Percentiles rank a stretch among this genome's conserved stretches.
phyloP scores from a whole-genome alignment of 2,797 vertebrate genomes.

The Sebastes oblongus region DNA sequence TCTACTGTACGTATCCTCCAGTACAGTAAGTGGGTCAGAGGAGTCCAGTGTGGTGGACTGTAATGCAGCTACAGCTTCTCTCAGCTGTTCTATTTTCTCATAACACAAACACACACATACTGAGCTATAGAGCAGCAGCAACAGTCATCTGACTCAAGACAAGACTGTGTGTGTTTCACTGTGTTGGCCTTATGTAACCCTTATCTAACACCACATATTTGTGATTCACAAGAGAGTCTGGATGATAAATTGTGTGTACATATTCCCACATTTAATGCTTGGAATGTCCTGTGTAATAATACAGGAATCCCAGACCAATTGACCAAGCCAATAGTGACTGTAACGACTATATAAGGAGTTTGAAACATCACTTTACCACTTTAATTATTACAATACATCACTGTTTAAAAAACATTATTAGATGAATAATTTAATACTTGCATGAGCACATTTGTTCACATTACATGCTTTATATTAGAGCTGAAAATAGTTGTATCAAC shows the following conservation, averaged over 20 bases:
- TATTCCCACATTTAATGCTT: neutral
- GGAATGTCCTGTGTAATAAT: neutral
- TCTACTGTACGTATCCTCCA: neutral
- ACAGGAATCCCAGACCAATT: neutral
- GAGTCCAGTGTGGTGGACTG: conserved; percentile 25
- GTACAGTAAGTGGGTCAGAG: conserved; percentile 52
- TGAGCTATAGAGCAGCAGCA: conserved; percentile 29
- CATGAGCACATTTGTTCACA: neutral
- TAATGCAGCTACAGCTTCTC: conserved; percentile 28
- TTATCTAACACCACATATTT: conserved; percentile 27
- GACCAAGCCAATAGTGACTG: neutral
- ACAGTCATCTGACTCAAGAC: conserved; percentile 63
- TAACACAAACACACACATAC: conserved; percentile 12
- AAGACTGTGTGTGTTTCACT: conserved; percentile 15
- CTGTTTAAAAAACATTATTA: too few relatives aligned
- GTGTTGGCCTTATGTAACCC: conserved; percentile 29
- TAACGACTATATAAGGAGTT: neutral
- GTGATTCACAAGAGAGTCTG: neutral
- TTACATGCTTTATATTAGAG: neutral
- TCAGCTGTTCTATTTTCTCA: conserved; percentile 53
- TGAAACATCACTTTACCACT: neutral
- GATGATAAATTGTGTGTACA: neutral
- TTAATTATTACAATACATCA: neutral
- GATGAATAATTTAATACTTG: too few relatives aligned
- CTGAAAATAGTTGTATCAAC: neutral